Conservation (phyloP, 2,888 invertebrate genomes). For the Clunio marinus region DNA sequence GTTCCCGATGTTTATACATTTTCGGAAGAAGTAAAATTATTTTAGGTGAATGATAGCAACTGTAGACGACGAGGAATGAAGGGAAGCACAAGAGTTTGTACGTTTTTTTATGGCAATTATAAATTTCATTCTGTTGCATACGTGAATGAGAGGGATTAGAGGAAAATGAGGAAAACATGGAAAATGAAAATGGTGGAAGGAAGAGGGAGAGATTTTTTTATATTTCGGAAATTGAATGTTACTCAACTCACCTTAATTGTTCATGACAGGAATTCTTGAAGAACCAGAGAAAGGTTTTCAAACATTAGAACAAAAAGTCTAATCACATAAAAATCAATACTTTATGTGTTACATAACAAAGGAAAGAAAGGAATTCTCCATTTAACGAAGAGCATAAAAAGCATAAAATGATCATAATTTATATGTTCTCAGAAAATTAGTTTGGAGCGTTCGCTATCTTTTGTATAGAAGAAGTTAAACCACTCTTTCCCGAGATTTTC, state of each 20-base stretch:
- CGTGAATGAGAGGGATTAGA: not conserved
- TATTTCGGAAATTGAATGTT: no score
- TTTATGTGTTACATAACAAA: slow-evolving; percentile 4
- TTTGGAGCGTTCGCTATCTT: not conserved
- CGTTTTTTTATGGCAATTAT: slow-evolving; percentile 5
- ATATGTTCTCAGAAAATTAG: slow-evolving; percentile 19
- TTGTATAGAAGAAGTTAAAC: not conserved
- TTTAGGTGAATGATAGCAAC: not conserved
- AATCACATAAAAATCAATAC: slow-evolving; percentile 18
- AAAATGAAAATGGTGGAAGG: not conserved
- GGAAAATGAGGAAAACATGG: slow-evolving; percentile 3
- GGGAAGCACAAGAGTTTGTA: not conserved
- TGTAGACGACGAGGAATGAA: no score
- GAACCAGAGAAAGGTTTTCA: no score
- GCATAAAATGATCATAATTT: slow-evolving; percentile 24
- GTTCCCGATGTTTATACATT: not conserved
- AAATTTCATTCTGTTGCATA: not conserved
- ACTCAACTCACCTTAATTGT: no score
- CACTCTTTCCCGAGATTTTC: slow-evolving; percentile 20
- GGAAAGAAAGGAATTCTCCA: slow-evolving; percentile 6
- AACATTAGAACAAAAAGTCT: not conserved
- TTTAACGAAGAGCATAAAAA: not conserved
- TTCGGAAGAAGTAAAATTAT: slow-evolving; percentile 3
- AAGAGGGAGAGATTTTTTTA: not conserved
- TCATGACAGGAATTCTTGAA: no score